Conservation (phyloP, 2,888 invertebrate species). For the Sminthurinus aureus region DNA sequence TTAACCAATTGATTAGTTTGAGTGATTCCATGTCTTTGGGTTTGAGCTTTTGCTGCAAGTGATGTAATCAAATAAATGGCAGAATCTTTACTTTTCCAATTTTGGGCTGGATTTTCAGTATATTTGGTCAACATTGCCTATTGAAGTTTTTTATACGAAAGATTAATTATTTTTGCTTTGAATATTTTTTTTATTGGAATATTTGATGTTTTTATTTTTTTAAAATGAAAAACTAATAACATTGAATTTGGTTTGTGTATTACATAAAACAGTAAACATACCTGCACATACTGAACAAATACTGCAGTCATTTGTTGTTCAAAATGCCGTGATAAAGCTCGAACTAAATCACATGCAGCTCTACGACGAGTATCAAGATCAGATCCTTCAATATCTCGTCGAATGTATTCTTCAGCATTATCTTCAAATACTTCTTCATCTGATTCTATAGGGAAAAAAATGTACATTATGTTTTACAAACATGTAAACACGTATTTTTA, state of each 20-base stretch:
- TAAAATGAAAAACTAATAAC: neutral
- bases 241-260: too few relatives aligned
- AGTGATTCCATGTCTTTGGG: constrained; percentile 89
- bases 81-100: constrained; percentile 96
- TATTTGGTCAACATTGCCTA: constrained; percentile 82
- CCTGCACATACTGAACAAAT: constrained; percentile 86
- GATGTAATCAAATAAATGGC: constrained; percentile 96
- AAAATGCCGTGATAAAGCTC: constrained; percentile 86
- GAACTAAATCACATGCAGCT: constrained; percentile 96
- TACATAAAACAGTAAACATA: constrained; percentile 62
- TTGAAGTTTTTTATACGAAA: too few relatives aligned
- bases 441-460: constrained; percentile 74
- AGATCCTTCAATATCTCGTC: constrained; percentile 96
- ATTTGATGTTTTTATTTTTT: neutral
- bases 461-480: too few relatives aligned
- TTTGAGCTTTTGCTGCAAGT: constrained; percentile 87
- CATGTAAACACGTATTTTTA: neutral
- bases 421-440: constrained; percentile 98
- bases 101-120: constrained; percentile 73
- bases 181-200: constrained; percentile 19
- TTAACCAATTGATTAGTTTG: constrained; percentile 90
- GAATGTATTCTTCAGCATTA: constrained; percentile 96
- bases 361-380: constrained; percentile 96
- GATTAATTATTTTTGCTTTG: too few relatives aligned
- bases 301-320: constrained; percentile 87